Base-by-base conservation (phyloP, 2,113 vertebrate genomes). In the Nansenia antarctica region DNA sequence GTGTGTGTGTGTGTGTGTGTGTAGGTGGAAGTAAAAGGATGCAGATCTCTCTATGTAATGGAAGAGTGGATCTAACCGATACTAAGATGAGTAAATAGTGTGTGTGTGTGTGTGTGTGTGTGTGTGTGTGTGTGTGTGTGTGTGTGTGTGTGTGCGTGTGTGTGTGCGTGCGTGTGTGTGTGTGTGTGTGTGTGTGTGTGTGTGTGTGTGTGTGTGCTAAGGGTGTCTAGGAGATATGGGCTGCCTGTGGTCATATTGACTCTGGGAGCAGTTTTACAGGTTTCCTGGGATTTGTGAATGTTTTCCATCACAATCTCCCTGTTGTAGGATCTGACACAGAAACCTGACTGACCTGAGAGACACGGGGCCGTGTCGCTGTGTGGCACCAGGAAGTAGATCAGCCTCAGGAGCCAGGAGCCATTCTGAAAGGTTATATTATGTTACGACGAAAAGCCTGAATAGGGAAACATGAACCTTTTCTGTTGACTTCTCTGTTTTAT, bases 251-350 rank as follows among this genome's bases (percentile, higher is more conserved):
- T 79, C 74, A 47, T 89, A 79, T 90, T 89, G 83, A 35, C 77
- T 69, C 52, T 85, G 54, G 77, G 74, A 67, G 84, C 76, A 81
- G 89, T 87, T 82, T 49, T 80, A 81, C 86, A 62, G 20, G 89
- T 89, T 88, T 76, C 32, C 69, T 57, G 2, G 78, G 74, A 62
- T 72, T 45, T 71, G 54, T 66, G 65, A 73, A 71, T 70, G 64
- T 77, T 82, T 76, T 78, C 62, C 29, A 6, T 2, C 29, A 58
- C 27, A 29, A 18, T 27, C 14, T 3, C 26, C 12, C 12, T 29
- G 5, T 55, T 55, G 27, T 29, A 55, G 53, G 12, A 27, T 14
- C 66, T 11, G 32, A 65, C 53, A 63, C 20, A 0, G 9, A 74
- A 68, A 68, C 42, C 63, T 37, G 22, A n/a, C 67, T 6, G 62